phyloP scores from a whole-genome alignment of 2,113 vertebrate species.

The Oxyura jamaicensis region DNA sequence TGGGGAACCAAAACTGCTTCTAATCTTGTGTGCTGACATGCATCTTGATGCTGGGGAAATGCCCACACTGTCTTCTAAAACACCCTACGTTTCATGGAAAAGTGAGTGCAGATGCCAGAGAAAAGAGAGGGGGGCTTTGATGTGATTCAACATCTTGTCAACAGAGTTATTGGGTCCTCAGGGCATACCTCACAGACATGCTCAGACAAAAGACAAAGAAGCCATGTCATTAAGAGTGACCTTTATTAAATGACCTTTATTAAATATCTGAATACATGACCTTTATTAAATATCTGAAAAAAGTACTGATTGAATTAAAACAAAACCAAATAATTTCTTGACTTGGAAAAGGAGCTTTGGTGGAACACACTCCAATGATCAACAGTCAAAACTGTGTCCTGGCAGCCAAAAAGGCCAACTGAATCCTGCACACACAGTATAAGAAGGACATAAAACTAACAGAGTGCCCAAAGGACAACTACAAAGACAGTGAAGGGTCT shows the following conservation, averaged over 20 bases:
- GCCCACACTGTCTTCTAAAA: not conserved
- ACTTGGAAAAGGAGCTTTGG: not conserved
- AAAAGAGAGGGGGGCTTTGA: not conserved
- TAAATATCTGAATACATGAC: not conserved
- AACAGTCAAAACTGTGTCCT: no score
- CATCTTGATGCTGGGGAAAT: not conserved
- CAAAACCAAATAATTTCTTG: not conserved
- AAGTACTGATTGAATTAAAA: not conserved
- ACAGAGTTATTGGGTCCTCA: not conserved
- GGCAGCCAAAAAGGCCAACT: no score
- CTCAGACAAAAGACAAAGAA: not conserved
- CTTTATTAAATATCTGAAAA: not conserved
- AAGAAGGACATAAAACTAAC: no score
- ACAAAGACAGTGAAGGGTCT: no score
- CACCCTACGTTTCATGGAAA: not conserved
- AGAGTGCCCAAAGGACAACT: no score
- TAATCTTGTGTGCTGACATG: not conserved
- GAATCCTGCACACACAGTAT: no score
- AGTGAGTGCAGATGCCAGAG: not conserved
- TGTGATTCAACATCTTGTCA: not conserved
- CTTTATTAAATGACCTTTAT: not conserved
- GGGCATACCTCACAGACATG: not conserved
- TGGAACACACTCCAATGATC: not conserved
- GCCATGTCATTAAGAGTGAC: not conserved
- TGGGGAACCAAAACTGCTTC: not conserved